A percentile compares a stretch with the other conserved stretches of the same genome.
Evolutionary conservation across 2,797 vertebrate species (phyloP).

Genomic region (Helicolenus hilgendorfi): DNA sequence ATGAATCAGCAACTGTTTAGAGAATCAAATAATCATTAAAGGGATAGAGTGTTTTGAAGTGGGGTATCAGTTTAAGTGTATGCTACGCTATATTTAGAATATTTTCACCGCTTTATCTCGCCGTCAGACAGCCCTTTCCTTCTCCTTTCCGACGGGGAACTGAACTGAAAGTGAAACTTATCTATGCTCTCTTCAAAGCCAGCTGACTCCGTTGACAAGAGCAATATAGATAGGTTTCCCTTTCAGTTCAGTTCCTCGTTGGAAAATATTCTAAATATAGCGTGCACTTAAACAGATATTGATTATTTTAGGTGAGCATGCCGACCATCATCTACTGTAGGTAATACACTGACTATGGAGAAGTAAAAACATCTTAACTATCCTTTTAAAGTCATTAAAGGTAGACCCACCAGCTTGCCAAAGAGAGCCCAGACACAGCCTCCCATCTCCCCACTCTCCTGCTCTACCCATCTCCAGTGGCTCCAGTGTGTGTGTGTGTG

Average conservation of each 20-base stretch:
- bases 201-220: not conserved
- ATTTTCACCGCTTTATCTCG: no score
- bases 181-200: not conserved
- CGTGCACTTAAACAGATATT: not conserved
- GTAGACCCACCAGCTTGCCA: not conserved
- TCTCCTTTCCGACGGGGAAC: not conserved
- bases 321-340: no score
- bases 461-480: not conserved
- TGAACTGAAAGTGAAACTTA: not conserved
- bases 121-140: no score
- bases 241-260: not conserved
- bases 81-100: no score
- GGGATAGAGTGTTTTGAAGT: not conserved
- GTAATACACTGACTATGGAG: no score
- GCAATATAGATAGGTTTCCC: not conserved
- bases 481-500: not conserved
- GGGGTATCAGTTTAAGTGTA: not conserved
- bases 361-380: no score
- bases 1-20: no score
- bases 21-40: no score
- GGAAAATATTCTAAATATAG: not conserved
- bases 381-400: no score
- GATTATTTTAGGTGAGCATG: not conserved
- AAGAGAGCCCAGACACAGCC: not conserved
- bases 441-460: not conserved